Percentiles rank a stretch among this genome's conserved stretches.
phyloP scores from a whole-genome alignment of 2,888 invertebrate species.

The Plemyria rubiginata region DNA sequence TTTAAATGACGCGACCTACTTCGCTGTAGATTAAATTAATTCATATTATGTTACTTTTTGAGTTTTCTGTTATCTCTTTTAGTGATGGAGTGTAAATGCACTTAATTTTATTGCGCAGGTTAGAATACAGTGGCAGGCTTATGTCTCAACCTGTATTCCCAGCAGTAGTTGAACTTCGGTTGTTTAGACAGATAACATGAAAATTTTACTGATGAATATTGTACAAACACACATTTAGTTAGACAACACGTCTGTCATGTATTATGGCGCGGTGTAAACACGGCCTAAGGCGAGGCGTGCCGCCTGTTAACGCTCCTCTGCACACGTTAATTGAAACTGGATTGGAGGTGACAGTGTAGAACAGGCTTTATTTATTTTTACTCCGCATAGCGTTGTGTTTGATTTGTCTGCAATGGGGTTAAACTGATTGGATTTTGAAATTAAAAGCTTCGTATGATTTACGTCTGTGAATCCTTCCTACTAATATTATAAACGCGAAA shows the following conservation, averaged over 20 bases:
- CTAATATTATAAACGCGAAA: no score
- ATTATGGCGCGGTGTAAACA: constrained; percentile 49
- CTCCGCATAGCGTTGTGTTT: constrained; percentile 46
- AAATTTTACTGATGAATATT: no score
- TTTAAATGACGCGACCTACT: no score
- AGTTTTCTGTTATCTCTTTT: no score
- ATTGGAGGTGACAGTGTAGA: constrained; percentile 83
- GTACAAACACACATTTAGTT: not conserved
- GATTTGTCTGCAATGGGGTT: constrained; percentile 36
- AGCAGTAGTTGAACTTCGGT: no score
- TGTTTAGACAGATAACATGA: no score
- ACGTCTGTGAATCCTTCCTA: not conserved
- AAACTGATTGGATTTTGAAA: constrained; percentile 27
- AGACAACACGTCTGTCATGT: not conserved
- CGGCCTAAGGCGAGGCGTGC: constrained; percentile 53
- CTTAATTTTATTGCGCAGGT: no score
- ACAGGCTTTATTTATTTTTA: constrained; percentile 68
- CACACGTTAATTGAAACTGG: constrained; percentile 83
- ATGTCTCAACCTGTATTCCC: no score
- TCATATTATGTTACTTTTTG: no score
- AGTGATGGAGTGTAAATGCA: no score
- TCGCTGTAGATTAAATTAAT: no score
- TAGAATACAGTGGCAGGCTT: no score
- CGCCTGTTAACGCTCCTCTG: constrained; percentile 77
- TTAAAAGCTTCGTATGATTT: not conserved